Conservation (phyloP, 2,888 invertebrate species). For the Ceriagrion tenellum region DNA sequence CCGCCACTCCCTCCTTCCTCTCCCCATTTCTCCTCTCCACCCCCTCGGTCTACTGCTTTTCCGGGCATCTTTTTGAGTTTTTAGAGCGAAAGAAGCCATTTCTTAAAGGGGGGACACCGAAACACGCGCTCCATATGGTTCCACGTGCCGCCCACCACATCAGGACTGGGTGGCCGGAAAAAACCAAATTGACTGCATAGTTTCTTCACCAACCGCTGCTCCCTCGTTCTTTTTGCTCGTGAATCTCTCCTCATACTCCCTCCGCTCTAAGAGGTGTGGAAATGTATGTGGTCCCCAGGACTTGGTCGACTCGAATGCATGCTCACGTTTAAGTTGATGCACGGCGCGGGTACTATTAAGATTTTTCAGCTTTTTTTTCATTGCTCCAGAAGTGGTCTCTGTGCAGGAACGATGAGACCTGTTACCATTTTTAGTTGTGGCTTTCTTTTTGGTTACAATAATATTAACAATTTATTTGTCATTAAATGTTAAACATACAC, state of each 20-base stretch:
- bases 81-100: constrained; percentile 32
- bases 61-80: constrained; percentile 13
- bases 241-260: not conserved
- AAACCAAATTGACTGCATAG: constrained; percentile 30
- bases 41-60: not conserved
- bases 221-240: too few relatives aligned
- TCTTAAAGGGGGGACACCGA: not conserved
- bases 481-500: too few relatives aligned
- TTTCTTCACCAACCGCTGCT: not conserved
- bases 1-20: too few relatives aligned
- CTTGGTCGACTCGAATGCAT: not conserved
- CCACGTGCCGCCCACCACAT: constrained; percentile 15
- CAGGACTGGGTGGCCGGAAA: not conserved
- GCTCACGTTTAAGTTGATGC: not conserved
- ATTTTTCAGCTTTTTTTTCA: too few relatives aligned
- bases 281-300: not conserved
- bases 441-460: too few relatives aligned
- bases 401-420: too few relatives aligned
- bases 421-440: not conserved
- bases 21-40: not conserved
- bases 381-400: too few relatives aligned
- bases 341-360: not conserved
- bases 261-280: not conserved
- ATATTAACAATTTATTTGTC: too few relatives aligned
- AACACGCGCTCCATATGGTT: constrained; percentile 49